Base-by-base conservation (phyloP, 2,797 vertebrate genomes). In the Lagorchestes hirsutus region DNA sequence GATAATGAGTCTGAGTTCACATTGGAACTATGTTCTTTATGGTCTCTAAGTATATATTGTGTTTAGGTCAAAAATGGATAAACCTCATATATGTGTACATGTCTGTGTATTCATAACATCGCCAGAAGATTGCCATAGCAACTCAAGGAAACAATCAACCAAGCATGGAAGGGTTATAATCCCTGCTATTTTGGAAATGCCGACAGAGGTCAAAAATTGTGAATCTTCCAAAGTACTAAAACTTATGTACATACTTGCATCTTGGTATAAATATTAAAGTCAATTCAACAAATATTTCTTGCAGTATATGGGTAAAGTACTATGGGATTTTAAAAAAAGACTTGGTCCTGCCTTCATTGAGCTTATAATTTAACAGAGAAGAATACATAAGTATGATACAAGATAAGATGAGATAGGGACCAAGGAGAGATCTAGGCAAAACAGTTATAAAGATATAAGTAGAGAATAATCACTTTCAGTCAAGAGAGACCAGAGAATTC, bases 51-150 rank as follows among this genome's bases (percentile, higher is more conserved):
- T 55, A 87, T 24, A 1, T 56, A 22, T 62, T 92, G 13, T 31
- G 67, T 94, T 95, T 94, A 55, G 52, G 56, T 91, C 95, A 93
- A 93, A 95, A 52, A 87, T 40, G 34, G 34, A n/a, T 11, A 57
- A 50, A n/a, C 18, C n/a, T 52, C 40, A n/a, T 67, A n/a, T n/a
- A 62, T 1, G 0, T 13, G 12, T 62, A 62, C 13, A 67, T n/a
- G 31, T 82, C 22, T 82, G 9, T 82, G 40, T 46, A 28, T 87
- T 27, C 10, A 87, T 87, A 11, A 87, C 40, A 50, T 87, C 40
- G 4, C 40, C 40, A 27, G 22, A 87, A 3, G 9, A 10, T 50
- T 50, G 40, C 34, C 74, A 50, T 50, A 87, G 24, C 10, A 87
- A 50, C 40, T 87, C 74, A 50, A 87, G 40, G 40, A 87, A 87